Base-by-base conservation (phyloP, 2,888 invertebrate species). In the Synergus umbraculus region DNA sequence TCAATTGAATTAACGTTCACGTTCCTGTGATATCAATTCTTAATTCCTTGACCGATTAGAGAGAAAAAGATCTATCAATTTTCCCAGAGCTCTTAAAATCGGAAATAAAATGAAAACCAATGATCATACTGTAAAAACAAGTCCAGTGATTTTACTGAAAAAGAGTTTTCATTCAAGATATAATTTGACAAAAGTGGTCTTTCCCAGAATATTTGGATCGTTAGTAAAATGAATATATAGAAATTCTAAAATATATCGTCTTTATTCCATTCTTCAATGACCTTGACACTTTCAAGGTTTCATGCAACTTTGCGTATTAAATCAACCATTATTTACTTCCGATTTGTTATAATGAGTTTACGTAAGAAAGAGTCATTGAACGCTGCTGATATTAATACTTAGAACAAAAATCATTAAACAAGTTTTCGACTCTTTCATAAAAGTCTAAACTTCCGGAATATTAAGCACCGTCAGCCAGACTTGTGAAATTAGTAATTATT, bases 281-380 rank as follows among this genome's bases (percentile, higher is more conserved):
- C 83, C 84, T 84, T 84, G 85, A 79, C 79, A 80, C 69, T 81
- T 82, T 80, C 82, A 81, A 80, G 76, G 76, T 69, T 22, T 46
- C 46, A 22, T 7, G 22, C 8, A 67, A 64, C 81, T 77, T 83
- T 76, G 85, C 84, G 83, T 82, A 76, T 2, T 2, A 43, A 76
- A 79, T 78, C 64, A 65, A 79, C 80, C 69, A 67, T 80, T 65
- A 78, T 69, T 69, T 69, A 9, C 46, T 29, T 9, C 15, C 22
- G 8, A 46, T 44, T 67, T 67, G 18, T 13, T 13, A 22, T 13
- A 22, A 22, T 67, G 76, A 18, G 69, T 64, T 22, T 22, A 29
- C 49, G 66, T 41, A 49, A n/a, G 46, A 54, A 18, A 43, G 37
- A 76, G 76, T 79, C 81, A 37, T 79, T 78, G 79, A 79, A 79